Evolutionary conservation across 2,888 invertebrate genomes (phyloP), one percentile per base, ranked within the genome.

Genomic region (Dolichopus griseipennis): DNA sequence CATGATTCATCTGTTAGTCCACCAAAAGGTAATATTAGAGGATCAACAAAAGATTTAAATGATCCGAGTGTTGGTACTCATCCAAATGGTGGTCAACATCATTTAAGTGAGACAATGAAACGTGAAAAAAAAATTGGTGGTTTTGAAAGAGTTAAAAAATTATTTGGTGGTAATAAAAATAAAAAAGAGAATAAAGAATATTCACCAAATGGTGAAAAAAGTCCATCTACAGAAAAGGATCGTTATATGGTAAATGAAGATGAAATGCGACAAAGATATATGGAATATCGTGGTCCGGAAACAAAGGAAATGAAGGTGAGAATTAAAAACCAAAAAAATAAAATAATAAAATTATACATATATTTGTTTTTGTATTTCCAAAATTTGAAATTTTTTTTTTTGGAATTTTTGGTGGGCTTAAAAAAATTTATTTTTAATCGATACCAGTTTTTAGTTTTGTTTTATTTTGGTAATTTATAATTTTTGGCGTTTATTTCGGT

Each of bases 101-200:
- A 34, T 34, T 34, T 34, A 34, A 37, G 37, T 37, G 37, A 37
- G 4, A 37, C 37, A 2, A 10, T 22, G 75, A 74, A 81, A 71
- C 77, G 78, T 22, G 81, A 84, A 68, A 90, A 90, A 79, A 89
- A 88, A 77, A 82, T 86, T 74, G 88, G 89, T 79, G 86, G 89
- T 75, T 85, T 90, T 74, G 89, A 90, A 80, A 90, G 88, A 84
- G 89, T 90, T 73, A 91, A 90, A 77, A 90, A 90, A 79, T 83
- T 91, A 75, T 91, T 91, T 82, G 88, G 87, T 75, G 85, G 88
- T 76, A 85, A 87, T 79, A 71, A 70, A 65, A 27, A 27, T 27
- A 72, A 71, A 69, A 72, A 72, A 37, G 74, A 75, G 69, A 77
- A 76, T 71, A 78, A 78, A 65, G 73, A 77, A 22, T 74, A 73